Evolutionary conservation across 2,113 vertebrate genomes (phyloP), one percentile per base, ranked within the genome.

Genomic region (Caranx ignobilis): DNA sequence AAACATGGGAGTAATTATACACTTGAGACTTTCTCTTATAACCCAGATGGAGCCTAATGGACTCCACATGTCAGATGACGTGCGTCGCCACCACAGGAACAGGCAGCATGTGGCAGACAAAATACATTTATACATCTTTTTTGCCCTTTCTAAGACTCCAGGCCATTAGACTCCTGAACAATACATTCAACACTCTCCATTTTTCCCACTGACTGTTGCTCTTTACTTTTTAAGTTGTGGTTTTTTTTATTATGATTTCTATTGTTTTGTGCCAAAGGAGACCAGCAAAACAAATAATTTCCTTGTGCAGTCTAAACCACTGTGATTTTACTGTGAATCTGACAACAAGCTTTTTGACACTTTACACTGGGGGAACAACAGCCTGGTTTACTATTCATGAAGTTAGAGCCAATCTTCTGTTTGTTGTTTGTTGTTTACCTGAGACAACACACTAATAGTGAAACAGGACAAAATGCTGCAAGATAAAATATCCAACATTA

Each of bases 1-100:
- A 84, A 66, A 75, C 64, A 55, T 71, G 76, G 74, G 31, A 68
- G 61, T 55, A 15, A 84, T 85, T 84, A 71, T 13, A 21, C 50
- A 16, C 75, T 75, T 43, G 11, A 59, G 50, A 72, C 21, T 35
- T 47, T 70, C 50, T 65, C 52, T 73, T 66, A 10, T 4, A 63
- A 56, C 34, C 56, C 47, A 56, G 57, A 76, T 66, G 60, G 31
- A 70, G 60, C 67, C 54, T 47, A 48, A 78, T 81, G 61, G 81
- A 59, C 60, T 75, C 73, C 77, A 81, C 60, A 77, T 84, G 74
- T 78, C 45, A 71, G 50, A 48, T 47, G 60, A 74, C 21, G 32
- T 41, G 39, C 69, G 56, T 65, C 56, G 67, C 34, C 37, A 57
- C 64, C 34, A 61, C n/a, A 4, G 50, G 57, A n/a, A 77, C 11